Conservation (phyloP, 2,797 vertebrate genomes). For the Halcyon chelicuti region DNA sequence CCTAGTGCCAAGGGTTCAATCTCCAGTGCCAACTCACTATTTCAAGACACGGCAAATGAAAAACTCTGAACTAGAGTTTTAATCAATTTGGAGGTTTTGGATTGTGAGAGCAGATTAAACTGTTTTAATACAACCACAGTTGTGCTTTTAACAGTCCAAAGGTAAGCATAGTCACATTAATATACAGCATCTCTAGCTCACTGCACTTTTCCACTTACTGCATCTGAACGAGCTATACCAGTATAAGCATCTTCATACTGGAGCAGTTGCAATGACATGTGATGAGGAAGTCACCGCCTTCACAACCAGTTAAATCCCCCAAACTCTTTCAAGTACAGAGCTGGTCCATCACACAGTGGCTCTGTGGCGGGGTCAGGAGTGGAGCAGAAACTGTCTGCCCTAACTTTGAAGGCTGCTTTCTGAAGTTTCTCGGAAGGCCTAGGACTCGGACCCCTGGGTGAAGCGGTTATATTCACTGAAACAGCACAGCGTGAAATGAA, state of each 20-base stretch:
- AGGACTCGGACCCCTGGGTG: neutral
- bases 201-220: neutral
- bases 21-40: neutral
- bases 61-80: neutral
- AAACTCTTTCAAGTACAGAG: neutral
- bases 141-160: neutral
- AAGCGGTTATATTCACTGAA: slow-evolving; percentile 37
- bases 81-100: neutral
- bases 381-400: neutral
- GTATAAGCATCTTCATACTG: neutral
- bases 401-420: neutral
- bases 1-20: fast-evolving
- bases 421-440: neutral
- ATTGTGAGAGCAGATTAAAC: neutral
- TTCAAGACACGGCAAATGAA: neutral
- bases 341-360: neutral
- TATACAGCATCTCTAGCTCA: neutral
- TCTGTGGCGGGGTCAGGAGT: neutral
- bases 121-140: neutral
- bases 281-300: neutral
- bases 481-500: slow-evolving; percentile 64
- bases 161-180: neutral
- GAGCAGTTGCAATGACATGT: fast-evolving
- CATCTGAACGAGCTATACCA: neutral
- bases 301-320: neutral